Evolutionary conservation across 92 coral and sea anemone genomes (phyloP), one percentile per base, ranked within the genome.

Genomic region (Desmophyllum pertusum): DNA sequence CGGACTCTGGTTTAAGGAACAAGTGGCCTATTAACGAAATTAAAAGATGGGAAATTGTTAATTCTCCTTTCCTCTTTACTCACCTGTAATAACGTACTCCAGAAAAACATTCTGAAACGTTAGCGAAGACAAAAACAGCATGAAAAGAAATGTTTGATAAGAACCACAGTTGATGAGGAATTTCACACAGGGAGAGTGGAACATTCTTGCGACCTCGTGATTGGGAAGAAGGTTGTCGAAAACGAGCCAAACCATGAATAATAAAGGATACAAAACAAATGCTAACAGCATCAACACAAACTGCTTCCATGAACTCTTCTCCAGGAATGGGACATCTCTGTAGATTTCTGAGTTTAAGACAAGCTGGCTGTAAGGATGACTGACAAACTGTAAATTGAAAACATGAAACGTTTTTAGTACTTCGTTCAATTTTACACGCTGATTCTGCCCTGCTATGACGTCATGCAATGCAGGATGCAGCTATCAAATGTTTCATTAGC

Each of bases 351-450:
- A 78, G 85, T 93, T 93, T 18, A 95, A 70, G 69, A 91, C 72
- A 78, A 91, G 92, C 86, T 93, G 98, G 57, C 95, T 89, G 94
- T 93, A 92, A 5, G 95, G 91, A 81, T 95, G 98, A 15, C 94
- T 92, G 41, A 95, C 97, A 59, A 95, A 95, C 98, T 93, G 79
- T 5, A 75, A 68, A 25, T 72, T 41, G 19, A 74, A 71, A 52
- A 3, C 17, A 59, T 10, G 9, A 77, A 23, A 23, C 7, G 14
- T 25, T 13, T 4, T 6, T n/a, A 0, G 11, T 21, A 72, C 5
- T 73, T 27, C 14, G 11, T 11, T 42, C 50, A 15, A 40, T 23
- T 9, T n/a, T 48, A 48, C 53, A 48, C 53, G 53, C 21, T 45
- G 1, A 14, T 48, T 48, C 53, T 11, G 1, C 21, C 21, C 2